phyloP scores from a whole-genome alignment of 2,113 vertebrate genomes.

The Regulus satrapa region DNA sequence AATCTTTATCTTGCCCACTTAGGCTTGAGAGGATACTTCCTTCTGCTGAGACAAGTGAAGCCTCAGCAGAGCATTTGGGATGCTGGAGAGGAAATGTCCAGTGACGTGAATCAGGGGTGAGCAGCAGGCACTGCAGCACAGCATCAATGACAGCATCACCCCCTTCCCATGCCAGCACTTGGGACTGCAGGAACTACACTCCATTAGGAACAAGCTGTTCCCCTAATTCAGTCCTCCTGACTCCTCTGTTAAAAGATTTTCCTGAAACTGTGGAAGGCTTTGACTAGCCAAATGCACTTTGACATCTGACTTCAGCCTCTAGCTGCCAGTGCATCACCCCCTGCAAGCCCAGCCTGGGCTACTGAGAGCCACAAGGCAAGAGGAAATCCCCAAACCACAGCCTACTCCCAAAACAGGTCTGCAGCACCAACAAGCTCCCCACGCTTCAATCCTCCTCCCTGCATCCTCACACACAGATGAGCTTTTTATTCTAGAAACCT shows the following conservation, averaged over 20 bases:
- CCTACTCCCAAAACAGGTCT: background rate
- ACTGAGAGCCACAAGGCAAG: background rate
- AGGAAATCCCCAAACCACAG: background rate
- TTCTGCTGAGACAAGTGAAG: background rate
- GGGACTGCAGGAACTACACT: background rate
- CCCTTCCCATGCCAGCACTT: background rate
- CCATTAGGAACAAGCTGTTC: background rate
- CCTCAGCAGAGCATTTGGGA: background rate
- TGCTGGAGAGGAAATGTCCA: background rate
- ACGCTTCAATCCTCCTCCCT: background rate
- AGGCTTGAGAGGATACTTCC: background rate
- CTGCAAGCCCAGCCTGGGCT: background rate
- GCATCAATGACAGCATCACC: background rate
- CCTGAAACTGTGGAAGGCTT: background rate
- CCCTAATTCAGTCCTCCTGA: background rate
- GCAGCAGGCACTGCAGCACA: background rate
- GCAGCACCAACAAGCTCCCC: background rate
- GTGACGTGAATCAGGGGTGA: background rate
- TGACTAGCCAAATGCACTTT: background rate
- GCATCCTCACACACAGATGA: background rate
- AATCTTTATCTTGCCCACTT: background rate
- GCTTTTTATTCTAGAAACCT: background rate
- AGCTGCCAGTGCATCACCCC: background rate
- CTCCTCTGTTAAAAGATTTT: background rate
- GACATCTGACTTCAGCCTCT: background rate